Conservation (phyloP, 2,888 invertebrate genomes). For the Cyrtodaria siliqua region DNA sequence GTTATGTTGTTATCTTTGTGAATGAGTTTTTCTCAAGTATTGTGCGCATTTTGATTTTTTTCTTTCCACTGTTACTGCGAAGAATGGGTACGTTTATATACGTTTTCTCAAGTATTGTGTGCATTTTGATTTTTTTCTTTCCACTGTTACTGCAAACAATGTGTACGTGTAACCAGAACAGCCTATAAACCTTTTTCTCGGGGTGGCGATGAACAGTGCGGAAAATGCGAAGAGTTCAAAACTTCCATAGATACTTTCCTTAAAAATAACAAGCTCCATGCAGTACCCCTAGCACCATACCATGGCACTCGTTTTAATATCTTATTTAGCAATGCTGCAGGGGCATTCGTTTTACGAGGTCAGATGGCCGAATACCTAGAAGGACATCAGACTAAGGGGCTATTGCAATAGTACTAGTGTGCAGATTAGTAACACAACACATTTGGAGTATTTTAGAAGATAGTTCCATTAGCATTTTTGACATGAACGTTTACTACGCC, state of each 20-base stretch:
- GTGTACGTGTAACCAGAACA: slow-evolving; percentile 22
- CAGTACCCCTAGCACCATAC: slow-evolving; percentile 40
- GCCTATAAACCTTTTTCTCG: slow-evolving; percentile 34
- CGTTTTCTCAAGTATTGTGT: too few relatives aligned
- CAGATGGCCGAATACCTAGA: slow-evolving; percentile 32
- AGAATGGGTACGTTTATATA: too few relatives aligned
- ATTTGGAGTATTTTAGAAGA: slow-evolving; percentile 6
- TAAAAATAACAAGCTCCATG: slow-evolving; percentile 17
- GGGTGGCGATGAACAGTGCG: slow-evolving; percentile 38
- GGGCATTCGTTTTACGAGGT: slow-evolving; percentile 9
- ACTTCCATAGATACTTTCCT: slow-evolving; percentile 33
- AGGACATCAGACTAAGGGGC: slow-evolving; percentile 38
- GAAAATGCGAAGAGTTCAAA: slow-evolving; percentile 37
- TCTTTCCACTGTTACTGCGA: too few relatives aligned
- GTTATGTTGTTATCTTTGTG: too few relatives aligned
- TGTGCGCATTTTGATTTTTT: too few relatives aligned
- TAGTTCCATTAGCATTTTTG: background rate
- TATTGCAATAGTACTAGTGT: slow-evolving; percentile 53
- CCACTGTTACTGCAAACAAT: too few relatives aligned
- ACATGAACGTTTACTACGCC: slow-evolving; percentile 23
- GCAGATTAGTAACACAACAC: slow-evolving; percentile 37
- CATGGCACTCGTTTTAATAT: slow-evolving; percentile 63
- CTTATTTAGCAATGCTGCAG: slow-evolving; percentile 40
- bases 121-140: too few relatives aligned
- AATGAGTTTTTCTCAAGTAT: too few relatives aligned